Evolutionary conservation across 2,113 vertebrate species (phyloP), one percentile per base, ranked within the genome.

Genomic region (Pseudorectes ferrugineus): DNA sequence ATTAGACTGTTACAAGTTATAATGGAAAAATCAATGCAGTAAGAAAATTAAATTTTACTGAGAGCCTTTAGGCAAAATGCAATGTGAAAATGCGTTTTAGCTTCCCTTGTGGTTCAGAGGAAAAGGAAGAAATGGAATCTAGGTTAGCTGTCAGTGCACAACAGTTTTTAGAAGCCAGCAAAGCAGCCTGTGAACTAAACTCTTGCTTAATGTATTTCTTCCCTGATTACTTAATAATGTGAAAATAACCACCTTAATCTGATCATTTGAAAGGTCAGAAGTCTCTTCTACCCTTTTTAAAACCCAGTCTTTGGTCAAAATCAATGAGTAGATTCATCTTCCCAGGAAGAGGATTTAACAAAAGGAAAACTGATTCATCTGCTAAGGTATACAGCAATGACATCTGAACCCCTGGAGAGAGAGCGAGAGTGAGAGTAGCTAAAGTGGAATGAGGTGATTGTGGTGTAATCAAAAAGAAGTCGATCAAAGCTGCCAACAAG

Each of bases 31-130:
- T 99, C 99, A 97, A 99, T 99, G 98, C 91, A 97, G 98, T 98
- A 98, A 98, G 98, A 99, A 99, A 99, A 99, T 99, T 98, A 98
- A 99, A 99, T 99, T 99, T 99, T 98, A 98, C 98, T 98, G 98
- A 99, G 98, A 99, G 98, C 99, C 99, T 98, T 98, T 98, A 98
- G 98, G 98, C 98, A 99, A 98, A 99, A 98, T 99, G 98, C 98
- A 98, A 98, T 98, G 98, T 98, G 98, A 98, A 98, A 98, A 98
- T 98, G 98, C 98, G 98, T 99, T 99, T 98, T 98, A 98, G 97
- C 95, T 98, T 98, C 98, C 98, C 98, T 92, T 96, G 98, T 98
- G 98, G 91, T 97, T 98, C 97, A 97, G 94, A 98, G 94, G 92
- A 96, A 97, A 97, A 97, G 83, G 80, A 86, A 97, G 97, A 98